Evolutionary conservation across 2,113 vertebrate genomes (phyloP), one percentile per base, ranked within the genome.

Genomic region (Falcunculus frontatus): DNA sequence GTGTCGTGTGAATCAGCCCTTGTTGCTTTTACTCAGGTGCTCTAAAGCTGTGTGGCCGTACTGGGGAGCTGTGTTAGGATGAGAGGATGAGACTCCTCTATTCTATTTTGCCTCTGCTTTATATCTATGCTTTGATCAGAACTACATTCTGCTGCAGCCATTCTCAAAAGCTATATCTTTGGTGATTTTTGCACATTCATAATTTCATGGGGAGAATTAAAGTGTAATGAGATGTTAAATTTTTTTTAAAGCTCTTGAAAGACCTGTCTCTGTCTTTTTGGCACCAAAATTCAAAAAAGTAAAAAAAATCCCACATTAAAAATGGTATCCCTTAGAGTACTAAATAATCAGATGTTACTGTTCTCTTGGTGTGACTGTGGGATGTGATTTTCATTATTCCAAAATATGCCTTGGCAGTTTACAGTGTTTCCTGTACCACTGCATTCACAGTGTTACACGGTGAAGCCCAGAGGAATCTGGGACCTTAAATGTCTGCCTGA

Each of bases 31-130:
- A 16, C 26, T 70, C 20, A 23, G 63, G 23, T 33, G 9, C 65
- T 74, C 23, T 60, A 17, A 67, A 63, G 29, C 23, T 79, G 20
- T 67, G 42, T 75, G 1, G 1, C 32, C 0, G 0, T 22, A 29
- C 80, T 25, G 14, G 29, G 26, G 22, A 59, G 11, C n/a, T 72
- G 53, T 39, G 16, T 73, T 80, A 76, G 29, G 27, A 42, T 37
- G 72, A 55, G 49, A 59, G 68, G 29, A 62, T 0, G 6, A 80
- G 7, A 10, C 13, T 69, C 10, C 30, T 55, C 5, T 70, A 1
- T 39, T 73, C 30, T 62, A 27, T 52, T 84, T 81, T 84, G 32
- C 4, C 27, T 87, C 55, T 62, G 27, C 74, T 74, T 39, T 74
- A 6, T 26, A 44, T 32, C 9, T 74, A 0, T 74, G n/a, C 70